Evolutionary conservation across 2,113 vertebrate species (phyloP), one percentile per base, ranked within the genome.

Genomic region (Gasterosteus aculeatus): DNA sequence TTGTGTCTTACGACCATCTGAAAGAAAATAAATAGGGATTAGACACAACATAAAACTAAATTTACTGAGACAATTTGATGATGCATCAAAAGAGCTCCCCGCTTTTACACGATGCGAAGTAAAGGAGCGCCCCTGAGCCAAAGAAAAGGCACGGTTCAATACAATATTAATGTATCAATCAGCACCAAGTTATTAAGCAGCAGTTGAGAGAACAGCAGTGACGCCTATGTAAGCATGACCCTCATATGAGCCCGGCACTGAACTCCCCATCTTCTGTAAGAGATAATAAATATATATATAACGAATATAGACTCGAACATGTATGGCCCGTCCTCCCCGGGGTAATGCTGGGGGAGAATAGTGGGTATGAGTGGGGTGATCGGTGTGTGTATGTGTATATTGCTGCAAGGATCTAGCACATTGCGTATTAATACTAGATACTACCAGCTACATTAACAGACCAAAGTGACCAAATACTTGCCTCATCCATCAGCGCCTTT

Each of bases 131-230:
- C 39, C 66, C 53, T 8, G 19, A 63, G 62, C 66, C 29, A 29
- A 10, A 66, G 44, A 65, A 63, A 75, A 77, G 61, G 59, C 73
- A 59, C 10, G 29, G 72, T 90, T 87, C 59, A 73, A 87, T 91
- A 82, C 35, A 90, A 90, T 91, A 91, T 89, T 86, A 87, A 92
- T 90, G 84, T 84, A 85, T 86, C 87, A 87, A 89, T 90, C 88
- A 89, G 62, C 80, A 85, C 59, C 78, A 79, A 59, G 81, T 82
- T 86, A 90, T 86, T 80, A 82, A 81, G 78, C 77, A 71, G 76
- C 46, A 49, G 63, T 74, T 72, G 46, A 65, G 58, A 80, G 59
- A 84, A 81, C 70, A 81, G 68, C 64, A 64, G 11, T 53, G 53
- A n/a, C 47, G 63, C 16, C 46, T 68, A 73, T 75, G 64, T 54